phyloP scores from a whole-genome alignment of 1,140 invertebrate genomes.

The Globodera rostochiensis region DNA sequence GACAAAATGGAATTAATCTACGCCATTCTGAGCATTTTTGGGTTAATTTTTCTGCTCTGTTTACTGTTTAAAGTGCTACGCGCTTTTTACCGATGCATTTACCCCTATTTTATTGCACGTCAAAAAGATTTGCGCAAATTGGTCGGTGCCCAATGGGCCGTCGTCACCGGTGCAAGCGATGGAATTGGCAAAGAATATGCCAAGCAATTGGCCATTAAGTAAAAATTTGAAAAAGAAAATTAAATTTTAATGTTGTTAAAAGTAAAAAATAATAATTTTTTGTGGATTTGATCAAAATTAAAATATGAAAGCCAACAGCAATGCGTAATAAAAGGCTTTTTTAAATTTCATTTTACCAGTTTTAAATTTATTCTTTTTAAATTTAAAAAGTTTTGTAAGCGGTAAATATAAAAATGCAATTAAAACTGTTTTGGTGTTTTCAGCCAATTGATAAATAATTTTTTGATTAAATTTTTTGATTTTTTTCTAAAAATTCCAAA shows the following conservation, averaged over 20 bases:
- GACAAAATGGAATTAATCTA: neutral
- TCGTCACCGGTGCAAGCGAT: constrained; percentile 62
- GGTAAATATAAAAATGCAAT: too few relatives aligned
- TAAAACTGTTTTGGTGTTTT: too few relatives aligned
- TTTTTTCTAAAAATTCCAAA: too few relatives aligned
- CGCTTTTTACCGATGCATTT: constrained; percentile 42
- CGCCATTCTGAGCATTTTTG: constrained; percentile 10
- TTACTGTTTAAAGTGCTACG: constrained; percentile 24
- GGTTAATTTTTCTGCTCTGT: constrained; percentile 16
- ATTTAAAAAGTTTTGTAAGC: too few relatives aligned
- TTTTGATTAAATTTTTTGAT: too few relatives aligned
- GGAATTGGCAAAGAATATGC: constrained; percentile 64
- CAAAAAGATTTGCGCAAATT: constrained; percentile 48
- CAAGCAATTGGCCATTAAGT: constrained; percentile 53
- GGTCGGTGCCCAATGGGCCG: constrained; percentile 62
- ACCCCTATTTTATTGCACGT: constrained; percentile 47
- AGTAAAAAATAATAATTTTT: too few relatives aligned
- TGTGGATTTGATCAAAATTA: too few relatives aligned
- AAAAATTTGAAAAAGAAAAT: neutral
- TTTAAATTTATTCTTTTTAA: too few relatives aligned
- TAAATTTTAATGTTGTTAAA: neutral
- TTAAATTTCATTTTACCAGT: too few relatives aligned
- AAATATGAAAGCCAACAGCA: too few relatives aligned
- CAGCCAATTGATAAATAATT: too few relatives aligned
- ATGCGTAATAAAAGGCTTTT: too few relatives aligned